A percentile compares a stretch with the other conserved stretches of the same genome.
Conservation (phyloP, 1,140 invertebrate species). For the Caenorhabditis latens region DNA sequence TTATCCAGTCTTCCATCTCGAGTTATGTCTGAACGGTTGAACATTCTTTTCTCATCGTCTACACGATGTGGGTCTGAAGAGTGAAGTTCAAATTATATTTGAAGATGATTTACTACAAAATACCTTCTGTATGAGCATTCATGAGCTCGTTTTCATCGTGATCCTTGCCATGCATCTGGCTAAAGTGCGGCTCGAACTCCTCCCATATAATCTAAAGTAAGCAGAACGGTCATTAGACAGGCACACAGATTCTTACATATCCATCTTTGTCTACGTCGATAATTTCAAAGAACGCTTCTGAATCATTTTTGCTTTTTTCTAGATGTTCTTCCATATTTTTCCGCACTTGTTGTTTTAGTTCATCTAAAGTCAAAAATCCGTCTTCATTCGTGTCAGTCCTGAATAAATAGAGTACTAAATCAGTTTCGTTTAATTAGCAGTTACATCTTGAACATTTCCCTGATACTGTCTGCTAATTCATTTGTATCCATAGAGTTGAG, state of each 20-base stretch:
- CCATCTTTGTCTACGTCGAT: background rate
- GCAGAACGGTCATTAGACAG: too few relatives aligned
- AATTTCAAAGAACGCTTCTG: conserved; percentile 1
- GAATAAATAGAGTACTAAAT: background rate
- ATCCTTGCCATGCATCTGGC: background rate
- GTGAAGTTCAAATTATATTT: background rate
- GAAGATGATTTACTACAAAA: background rate
- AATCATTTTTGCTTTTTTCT: conserved; percentile 25
- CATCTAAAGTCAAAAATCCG: conserved; percentile 1
- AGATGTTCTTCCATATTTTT: conserved; percentile 23
- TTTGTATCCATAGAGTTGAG: background rate
- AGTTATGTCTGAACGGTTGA: conserved; percentile 24
- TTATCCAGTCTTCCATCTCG: background rate
- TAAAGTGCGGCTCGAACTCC: conserved; percentile 3
- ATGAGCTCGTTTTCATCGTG: background rate
- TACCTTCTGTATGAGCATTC: conserved; percentile 18
- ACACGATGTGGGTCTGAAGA: background rate
- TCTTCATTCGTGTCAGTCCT: background rate
- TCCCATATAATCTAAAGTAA: conserved; percentile 13
- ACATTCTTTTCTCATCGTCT: background rate
- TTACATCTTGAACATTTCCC: conserved; percentile 6
- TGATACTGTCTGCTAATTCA: background rate
- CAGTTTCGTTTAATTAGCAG: background rate
- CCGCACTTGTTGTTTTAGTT: background rate
- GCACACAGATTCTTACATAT: background rate